Evolutionary conservation across 2,888 invertebrate species (phyloP).

Genomic region (Oscheius sp.): DNA sequence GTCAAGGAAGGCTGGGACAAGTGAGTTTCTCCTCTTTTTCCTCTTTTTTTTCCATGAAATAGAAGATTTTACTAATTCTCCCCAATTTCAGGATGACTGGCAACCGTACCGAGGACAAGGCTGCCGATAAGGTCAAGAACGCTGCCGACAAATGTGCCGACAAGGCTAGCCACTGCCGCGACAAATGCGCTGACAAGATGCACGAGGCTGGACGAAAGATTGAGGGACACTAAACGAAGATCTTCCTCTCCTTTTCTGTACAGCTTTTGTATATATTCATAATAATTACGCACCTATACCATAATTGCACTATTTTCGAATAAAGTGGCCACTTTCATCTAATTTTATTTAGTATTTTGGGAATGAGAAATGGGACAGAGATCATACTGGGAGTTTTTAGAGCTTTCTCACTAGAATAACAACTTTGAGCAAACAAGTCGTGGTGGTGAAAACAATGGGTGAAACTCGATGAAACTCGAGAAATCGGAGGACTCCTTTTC

Average conservation of each 20-base stretch:
- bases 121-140: slow-evolving; percentile 19
- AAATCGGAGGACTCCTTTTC: too few species aligned
- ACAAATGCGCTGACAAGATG: slow-evolving; percentile 15
- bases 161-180: background rate
- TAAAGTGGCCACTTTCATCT: too few species aligned
- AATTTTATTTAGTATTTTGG: background rate
- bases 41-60: too few species aligned
- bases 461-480: too few species aligned
- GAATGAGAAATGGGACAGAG: background rate
- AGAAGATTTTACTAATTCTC: too few species aligned
- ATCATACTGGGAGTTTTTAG: background rate
- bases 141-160: slow-evolving; percentile 12
- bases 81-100: slow-evolving; percentile 2
- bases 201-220: background rate
- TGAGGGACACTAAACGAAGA: slow-evolving; percentile 16
- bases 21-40: too few species aligned
- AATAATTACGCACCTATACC: too few species aligned
- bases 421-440: too few species aligned
- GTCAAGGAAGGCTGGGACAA: background rate
- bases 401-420: too few species aligned
- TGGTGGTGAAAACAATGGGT: too few species aligned
- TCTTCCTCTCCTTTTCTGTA: background rate
- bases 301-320: too few species aligned
- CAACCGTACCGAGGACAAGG: slow-evolving; percentile 22
- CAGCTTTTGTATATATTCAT: too few species aligned